phyloP scores from a whole-genome alignment of 1,140 invertebrate genomes.

The Drosophila setifemur region DNA sequence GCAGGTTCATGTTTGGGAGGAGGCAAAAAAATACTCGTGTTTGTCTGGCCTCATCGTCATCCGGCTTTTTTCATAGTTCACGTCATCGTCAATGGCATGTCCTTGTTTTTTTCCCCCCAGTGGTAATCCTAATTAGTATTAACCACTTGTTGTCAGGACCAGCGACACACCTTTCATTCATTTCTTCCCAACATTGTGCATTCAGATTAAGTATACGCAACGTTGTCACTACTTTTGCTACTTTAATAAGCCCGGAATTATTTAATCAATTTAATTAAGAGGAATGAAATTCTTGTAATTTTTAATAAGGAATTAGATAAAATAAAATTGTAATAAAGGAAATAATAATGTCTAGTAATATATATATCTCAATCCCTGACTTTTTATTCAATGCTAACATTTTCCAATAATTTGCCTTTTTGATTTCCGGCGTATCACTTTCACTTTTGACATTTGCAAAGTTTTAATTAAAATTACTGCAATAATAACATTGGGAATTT shows the following conservation, averaged over 20 bases:
- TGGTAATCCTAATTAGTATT: conserved; percentile 54
- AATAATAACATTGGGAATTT: conserved; percentile 1
- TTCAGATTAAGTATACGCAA: conserved; percentile 21
- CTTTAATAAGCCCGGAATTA: conserved; percentile 9
- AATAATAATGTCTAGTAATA: too few species aligned
- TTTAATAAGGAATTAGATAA: too few species aligned
- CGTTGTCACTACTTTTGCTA: not conserved
- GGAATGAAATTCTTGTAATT: too few species aligned
- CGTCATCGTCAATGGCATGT: not conserved
- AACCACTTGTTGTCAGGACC: conserved; percentile 48
- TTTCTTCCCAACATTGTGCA: conserved; percentile 6
- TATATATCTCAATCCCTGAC: too few species aligned
- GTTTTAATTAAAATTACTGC: conserved; percentile 47
- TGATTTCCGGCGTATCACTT: not conserved
- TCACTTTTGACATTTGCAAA: not conserved
- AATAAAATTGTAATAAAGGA: too few species aligned
- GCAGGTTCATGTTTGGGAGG: not conserved
- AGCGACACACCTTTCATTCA: conserved; percentile 21
- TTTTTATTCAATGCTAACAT: conserved; percentile 1
- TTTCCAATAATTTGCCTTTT: conserved; percentile 28
- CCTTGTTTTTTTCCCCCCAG: conserved; percentile 12
- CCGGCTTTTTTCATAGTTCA: not conserved
- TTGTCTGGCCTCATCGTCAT: not conserved
- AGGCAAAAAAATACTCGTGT: conserved; percentile 18
- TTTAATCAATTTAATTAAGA: conserved; percentile 17